Base-by-base conservation (phyloP, 2,888 invertebrate genomes). In the Rhimphoctona megacephalus region DNA sequence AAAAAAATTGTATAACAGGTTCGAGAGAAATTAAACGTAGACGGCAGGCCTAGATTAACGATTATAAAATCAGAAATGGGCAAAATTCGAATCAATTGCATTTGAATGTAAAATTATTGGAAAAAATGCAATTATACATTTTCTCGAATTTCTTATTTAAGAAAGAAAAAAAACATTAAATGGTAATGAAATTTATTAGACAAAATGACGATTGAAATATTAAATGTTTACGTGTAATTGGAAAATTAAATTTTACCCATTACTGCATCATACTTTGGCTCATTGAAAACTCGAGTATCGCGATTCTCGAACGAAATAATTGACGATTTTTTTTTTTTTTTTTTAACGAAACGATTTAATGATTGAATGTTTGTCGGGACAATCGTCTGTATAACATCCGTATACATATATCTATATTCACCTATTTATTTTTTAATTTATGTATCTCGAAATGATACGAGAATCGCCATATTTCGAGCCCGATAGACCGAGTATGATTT, bases 41-140 rank as follows among this genome's bases (percentile, higher is more conserved):
- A 79, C 72, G 72, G 69, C 88, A 85, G 89, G 89, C 86, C 86
- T 88, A 85, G 85, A 85, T 67, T 83, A 85, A 76, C 80, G 80
- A 79, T 17, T 17, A 30, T 81, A 36, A 79, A 83, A 78, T 79
- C 70, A 69, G 57, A 57, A 79, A 79, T 61, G 79, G 70, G 69
- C 39, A 79, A 79, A 69, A 54, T 79, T 78, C 43, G 9, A 67
- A 70, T 57, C 43, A 14, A 30, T 70, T 69, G 14, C 39, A 70
- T 70, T 74, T 22, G 70, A 33, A 9, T 33, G n/a, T 30, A 25
- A 11, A n/a, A 46, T 17, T 5, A 30, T 19, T 33, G 30, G 19
- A 61, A 36, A 30, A 14, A 46, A 36, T 14, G 49, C 46, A 52
- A 77, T 49, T 49, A n/a, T 36, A n/a, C n/a, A 36, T 52, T 61